These are phyloP conservation scores for Apis florea DNA, from an alignment of 1,140 invertebrate genomes.

Conservation along the genomic window DNA sequence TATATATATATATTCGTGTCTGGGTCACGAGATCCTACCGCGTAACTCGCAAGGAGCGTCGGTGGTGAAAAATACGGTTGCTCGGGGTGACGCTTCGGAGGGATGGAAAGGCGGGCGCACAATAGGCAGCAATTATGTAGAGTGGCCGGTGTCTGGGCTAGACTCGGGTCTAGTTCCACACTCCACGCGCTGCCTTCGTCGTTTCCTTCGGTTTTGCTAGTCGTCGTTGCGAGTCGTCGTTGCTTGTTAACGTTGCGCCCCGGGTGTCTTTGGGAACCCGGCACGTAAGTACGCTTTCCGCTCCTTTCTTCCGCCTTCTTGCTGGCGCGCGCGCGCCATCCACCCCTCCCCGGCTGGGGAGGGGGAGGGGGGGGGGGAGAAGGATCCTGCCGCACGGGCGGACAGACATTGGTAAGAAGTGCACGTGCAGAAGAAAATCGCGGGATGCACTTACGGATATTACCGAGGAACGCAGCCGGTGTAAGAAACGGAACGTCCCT, in stretches of 20 bases:
- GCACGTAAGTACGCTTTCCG: slow-evolving; percentile 14
- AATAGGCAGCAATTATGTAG: slow-evolving; percentile 70
- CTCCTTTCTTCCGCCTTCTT: not conserved
- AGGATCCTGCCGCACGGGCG: not conserved
- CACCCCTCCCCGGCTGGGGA: not conserved
- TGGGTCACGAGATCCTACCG: no score
- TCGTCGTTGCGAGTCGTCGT: slow-evolving; percentile 57
- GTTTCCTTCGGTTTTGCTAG: slow-evolving; percentile 12
- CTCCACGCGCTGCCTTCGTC: not conserved
- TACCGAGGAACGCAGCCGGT: slow-evolving; percentile 49
- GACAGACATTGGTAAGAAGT: slow-evolving; percentile 46
- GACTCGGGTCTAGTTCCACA: slow-evolving; percentile 21
- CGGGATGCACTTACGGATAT: slow-evolving; percentile 70
- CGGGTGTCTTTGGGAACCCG: slow-evolving; percentile 60
- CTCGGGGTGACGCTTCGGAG: not conserved
- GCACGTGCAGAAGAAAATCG: slow-evolving; percentile 59
- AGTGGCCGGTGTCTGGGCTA: slow-evolving; percentile 64
- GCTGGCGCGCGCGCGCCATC: not conserved
- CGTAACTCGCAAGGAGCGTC: no score
- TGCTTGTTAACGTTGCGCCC: slow-evolving; percentile 63
- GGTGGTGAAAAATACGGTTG: slow-evolving; percentile 30
- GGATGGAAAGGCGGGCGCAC: not conserved
- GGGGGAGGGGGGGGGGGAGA: no score
- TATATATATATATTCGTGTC: no score
- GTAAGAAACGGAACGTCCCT: slow-evolving; percentile 32